A percentile compares a stretch with the other conserved stretches of the same genome.
Conservation (phyloP, 2,888 invertebrate species). For the Chelonus formosanus region DNA sequence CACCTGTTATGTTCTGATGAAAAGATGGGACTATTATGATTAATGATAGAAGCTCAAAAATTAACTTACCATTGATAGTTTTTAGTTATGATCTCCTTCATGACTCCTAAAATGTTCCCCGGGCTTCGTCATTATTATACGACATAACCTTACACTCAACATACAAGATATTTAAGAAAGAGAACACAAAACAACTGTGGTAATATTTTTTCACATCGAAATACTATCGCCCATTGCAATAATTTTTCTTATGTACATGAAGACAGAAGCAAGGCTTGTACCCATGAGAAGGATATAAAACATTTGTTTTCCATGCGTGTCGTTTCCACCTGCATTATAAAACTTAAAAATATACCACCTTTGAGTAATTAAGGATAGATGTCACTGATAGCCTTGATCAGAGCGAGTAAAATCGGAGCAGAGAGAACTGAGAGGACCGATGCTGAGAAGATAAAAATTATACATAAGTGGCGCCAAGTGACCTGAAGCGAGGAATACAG, state of each 20-base stretch:
- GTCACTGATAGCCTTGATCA: no score
- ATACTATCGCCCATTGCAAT: conserved; percentile 40
- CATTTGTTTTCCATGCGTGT: conserved; percentile 1
- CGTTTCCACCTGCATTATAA: no score
- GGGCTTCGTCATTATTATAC: conserved; percentile 34
- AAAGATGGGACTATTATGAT: not conserved
- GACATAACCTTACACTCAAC: conserved; percentile 47
- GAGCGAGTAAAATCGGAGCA: no score
- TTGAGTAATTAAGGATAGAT: no score
- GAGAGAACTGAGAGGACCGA: no score
- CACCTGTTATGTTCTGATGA: conserved; percentile 41
- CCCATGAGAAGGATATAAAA: not conserved
- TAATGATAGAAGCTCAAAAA: conserved; percentile 7
- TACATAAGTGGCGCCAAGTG: no score
- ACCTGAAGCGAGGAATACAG: no score
- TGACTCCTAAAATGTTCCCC: conserved; percentile 35
- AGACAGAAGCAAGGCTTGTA: conserved; percentile 7
- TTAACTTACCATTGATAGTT: conserved; percentile 19
- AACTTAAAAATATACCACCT: no score
- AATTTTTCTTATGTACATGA: not conserved
- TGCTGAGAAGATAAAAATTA: no score
- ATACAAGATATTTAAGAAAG: conserved; percentile 33
- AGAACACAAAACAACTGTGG: conserved; percentile 44
- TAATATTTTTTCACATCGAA: conserved; percentile 40
- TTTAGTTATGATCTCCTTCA: conserved; percentile 28